phyloP scores from a whole-genome alignment of 2,888 invertebrate genomes.

The Dimorphilus gyrociliatus region DNA sequence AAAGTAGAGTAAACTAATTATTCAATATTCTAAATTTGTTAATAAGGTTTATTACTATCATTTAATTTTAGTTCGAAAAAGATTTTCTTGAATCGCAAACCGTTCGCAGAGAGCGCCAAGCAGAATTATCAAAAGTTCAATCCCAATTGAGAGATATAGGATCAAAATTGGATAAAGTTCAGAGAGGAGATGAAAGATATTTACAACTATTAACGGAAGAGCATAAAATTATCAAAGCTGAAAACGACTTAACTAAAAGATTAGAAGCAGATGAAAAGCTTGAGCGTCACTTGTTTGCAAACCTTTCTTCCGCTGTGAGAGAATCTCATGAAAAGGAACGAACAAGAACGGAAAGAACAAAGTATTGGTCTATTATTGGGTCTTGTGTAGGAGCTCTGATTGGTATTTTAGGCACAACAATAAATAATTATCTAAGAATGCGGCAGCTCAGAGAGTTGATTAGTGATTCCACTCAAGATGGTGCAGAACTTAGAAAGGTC shows the following conservation, averaged over 20 bases:
- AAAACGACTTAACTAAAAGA: constrained; percentile 40
- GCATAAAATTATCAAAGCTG: constrained; percentile 34
- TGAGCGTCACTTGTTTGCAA: constrained; percentile 53
- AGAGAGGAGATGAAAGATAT: constrained; percentile 59
- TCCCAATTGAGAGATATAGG: constrained; percentile 50
- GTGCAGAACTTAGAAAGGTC: constrained; percentile 7
- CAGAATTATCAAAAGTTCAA: constrained; percentile 18
- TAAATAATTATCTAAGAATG: constrained; percentile 51
- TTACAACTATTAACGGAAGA: constrained; percentile 54
- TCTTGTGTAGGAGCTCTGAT: constrained; percentile 48
- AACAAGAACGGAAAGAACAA: constrained; percentile 61
- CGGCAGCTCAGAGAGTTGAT: constrained; percentile 49
- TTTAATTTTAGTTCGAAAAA: constrained; percentile 24
- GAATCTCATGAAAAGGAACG: constrained; percentile 67
- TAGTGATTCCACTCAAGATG: constrained; percentile 22
- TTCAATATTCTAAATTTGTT: too few species aligned
- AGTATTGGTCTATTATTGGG: constrained; percentile 64
- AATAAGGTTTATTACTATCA: neutral
- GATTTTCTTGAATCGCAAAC: constrained; percentile 22
- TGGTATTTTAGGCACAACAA: constrained; percentile 50
- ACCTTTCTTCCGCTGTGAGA: constrained; percentile 56
- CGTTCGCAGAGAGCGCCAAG: constrained; percentile 19
- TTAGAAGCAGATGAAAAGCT: constrained; percentile 52
- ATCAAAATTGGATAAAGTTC: constrained; percentile 56
- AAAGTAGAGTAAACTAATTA: too few species aligned